phyloP scores from a whole-genome alignment of 2,113 vertebrate species.

The Plotosus lineatus region DNA sequence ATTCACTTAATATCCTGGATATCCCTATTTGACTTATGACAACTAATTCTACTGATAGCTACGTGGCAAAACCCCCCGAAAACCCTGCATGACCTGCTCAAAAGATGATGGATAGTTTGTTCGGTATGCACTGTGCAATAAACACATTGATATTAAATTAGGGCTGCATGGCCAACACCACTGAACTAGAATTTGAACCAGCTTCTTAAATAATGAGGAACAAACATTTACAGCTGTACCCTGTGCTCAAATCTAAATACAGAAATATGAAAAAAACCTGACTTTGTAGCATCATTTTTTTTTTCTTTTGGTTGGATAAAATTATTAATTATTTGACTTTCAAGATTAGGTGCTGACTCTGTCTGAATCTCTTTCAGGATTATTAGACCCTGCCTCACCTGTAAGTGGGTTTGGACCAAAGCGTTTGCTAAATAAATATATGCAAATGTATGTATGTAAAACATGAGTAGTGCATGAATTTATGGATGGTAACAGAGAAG shows the following conservation, averaged over 20 bases:
- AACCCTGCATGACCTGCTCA: slow-evolving; percentile 20
- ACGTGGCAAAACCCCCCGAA: neutral
- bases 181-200: neutral
- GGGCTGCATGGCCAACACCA: neutral
- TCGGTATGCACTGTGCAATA: neutral
- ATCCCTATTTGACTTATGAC: neutral
- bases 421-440: neutral
- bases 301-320: too few species aligned
- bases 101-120: neutral
- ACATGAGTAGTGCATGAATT: neutral
- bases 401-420: neutral
- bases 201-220: neutral
- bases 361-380: too few species aligned
- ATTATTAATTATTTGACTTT: too few species aligned
- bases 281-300: too few species aligned
- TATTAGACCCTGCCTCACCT: neutral
- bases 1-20: neutral
- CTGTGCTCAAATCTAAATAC: too few species aligned
- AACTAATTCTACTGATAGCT: neutral
- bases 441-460: neutral
- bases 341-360: neutral
- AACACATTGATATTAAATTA: neutral
- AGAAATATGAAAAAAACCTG: too few species aligned
- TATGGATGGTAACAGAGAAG: too few species aligned
- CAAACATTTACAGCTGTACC: too few species aligned